A percentile compares a stretch with the other conserved stretches of the same genome.
These are phyloP conservation scores for Saimiri boliviensis DNA, from an alignment of 2,113 vertebrate genomes.

Conservation along the genomic window DNA sequence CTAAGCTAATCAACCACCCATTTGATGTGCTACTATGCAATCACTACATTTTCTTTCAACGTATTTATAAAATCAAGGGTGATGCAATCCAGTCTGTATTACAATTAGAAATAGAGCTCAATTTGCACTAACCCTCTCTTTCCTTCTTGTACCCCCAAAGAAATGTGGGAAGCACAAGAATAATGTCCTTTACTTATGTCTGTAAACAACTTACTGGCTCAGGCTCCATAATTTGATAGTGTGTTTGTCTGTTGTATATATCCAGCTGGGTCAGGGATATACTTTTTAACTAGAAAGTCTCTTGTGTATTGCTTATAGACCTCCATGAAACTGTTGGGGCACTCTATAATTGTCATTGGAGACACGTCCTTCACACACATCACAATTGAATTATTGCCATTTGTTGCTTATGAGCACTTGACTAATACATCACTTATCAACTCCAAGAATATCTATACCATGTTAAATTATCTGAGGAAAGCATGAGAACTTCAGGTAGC, in stretches of 20 bases:
- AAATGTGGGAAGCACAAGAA: background rate
- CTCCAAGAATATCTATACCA: background rate
- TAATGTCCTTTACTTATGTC: background rate
- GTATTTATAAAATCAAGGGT: constrained; percentile 82
- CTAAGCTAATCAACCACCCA: constrained; percentile 79
- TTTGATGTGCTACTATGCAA: constrained; percentile 80
- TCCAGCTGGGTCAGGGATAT: background rate
- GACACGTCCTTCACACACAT: background rate
- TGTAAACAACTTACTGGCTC: background rate
- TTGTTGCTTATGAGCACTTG: background rate
- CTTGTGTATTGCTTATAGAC: background rate
- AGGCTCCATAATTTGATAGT: background rate
- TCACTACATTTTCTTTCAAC: constrained; percentile 79
- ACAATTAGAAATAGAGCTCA: constrained; percentile 76
- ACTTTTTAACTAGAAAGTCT: background rate
- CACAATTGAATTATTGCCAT: background rate
- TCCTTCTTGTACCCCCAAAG: background rate
- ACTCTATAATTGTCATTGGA: background rate
- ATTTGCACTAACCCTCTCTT: background rate
- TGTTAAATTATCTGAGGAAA: background rate
- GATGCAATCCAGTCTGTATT: constrained; percentile 67
- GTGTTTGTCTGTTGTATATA: background rate
- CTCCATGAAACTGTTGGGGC: background rate
- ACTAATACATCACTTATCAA: background rate
- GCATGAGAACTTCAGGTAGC: background rate